Evolutionary conservation across 2,113 vertebrate genomes (phyloP), one percentile per base, ranked within the genome.

Genomic region (Tringa solitaria): DNA sequence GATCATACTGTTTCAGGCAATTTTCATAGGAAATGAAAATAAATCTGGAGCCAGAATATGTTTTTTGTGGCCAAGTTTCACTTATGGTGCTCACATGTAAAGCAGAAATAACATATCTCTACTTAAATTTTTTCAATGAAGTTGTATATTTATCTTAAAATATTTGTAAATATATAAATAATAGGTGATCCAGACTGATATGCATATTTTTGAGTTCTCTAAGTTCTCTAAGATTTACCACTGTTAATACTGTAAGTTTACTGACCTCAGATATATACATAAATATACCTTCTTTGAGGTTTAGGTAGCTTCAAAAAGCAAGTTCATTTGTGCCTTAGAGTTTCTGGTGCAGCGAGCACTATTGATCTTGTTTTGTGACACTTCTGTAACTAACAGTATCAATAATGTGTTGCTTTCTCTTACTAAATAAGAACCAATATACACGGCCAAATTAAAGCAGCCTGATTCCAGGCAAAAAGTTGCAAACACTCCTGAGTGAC

Each of bases 211-310:
- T 57, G 51, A 39, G 33, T 67, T 70, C 30, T 57, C 12, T 16
- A 33, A 30, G 23, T 63, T 68, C 61, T 61, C 2, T 48, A 10
- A 59, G 50, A 28, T 57, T 61, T 65, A 8, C 22, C 21, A 18
- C 9, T n/a, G 11, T 37, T 19, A 35, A 3, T 51, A 6, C 9
- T 80, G 1, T 14, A 46, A 54, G 10, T 23, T 53, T 75, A 19
- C 37, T 65, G 19, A 32, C 33, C 16, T 6, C 9, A 63, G 48
- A 18, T 28, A 0, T 37, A 0, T 26, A 3, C 1, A 48, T 35
- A 23, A 30, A 32, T 15, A 23, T 1, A 9, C 6, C 1, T 79
- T 68, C 48, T 50, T 26, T 54, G 45, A 69, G 12, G 3, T 45
- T 73, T 60, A 43, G 41, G 35, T 16, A 45, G 48, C 2, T 82